Evolutionary conservation across 2,797 vertebrate genomes (phyloP), one percentile per base, ranked within the genome.

Genomic region (Myotis vivesi): DNA sequence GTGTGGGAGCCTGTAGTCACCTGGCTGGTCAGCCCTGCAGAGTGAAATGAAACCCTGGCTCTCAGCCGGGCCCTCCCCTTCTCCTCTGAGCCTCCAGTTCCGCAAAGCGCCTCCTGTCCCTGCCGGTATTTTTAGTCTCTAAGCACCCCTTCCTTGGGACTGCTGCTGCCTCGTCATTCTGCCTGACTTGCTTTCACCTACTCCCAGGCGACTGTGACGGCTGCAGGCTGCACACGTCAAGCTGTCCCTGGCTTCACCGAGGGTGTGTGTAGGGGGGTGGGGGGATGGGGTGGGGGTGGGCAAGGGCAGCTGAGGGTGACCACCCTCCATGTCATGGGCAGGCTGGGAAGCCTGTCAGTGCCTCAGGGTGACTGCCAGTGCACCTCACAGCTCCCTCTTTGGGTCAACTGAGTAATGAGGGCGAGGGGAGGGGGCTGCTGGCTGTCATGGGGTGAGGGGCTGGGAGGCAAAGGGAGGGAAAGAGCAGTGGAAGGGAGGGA

Each of bases 141-240:
- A 12, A 3, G 80, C 84, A 59, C 57, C 90, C 84, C 92, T 77
- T 89, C 85, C 44, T 36, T 3, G 30, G 28, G 20, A 46, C 71
- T 64, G 83, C 89, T 30, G 57, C 51, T 68, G 83, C 79, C 87
- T 91, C 25, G 30, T 80, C 96, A 87, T 95, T 97, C 80, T 97
- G 94, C 96, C 87, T 98, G 82, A 95, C 96, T 96, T 96, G 69
- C 94, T 97, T 97, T 94, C 95, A 96, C 95, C 96, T 96, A 95
- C 97, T 98, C 96, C 59, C 85, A 95, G 97, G 96, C 91, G 90
- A 68, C 94, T 92, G 62, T 93, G 95, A 92, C 92, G 96, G 95
- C 96, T 93, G 84, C 59, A 6, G 86, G 97, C 91, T 87, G 96
- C 80, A 83, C 92, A 80, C 0, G 8, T 97, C 96, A 97, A 96